Percentiles rank a stretch among this genome's conserved stretches.
These are phyloP conservation scores for Cepaea nemoralis DNA, from an alignment of 1,140 invertebrate species.

Conservation along the genomic window DNA sequence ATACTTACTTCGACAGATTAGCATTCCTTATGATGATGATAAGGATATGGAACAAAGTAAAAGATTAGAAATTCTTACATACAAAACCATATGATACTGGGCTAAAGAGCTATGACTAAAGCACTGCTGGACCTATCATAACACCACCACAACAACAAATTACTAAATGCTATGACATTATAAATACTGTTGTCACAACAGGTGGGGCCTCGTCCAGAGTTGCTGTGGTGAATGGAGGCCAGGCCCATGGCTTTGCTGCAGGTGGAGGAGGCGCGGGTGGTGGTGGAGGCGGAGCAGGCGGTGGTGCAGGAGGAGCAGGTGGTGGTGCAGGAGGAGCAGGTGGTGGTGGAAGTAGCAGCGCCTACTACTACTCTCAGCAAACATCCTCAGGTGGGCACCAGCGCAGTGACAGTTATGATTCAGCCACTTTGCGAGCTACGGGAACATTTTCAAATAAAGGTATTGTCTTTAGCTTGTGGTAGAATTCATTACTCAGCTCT, in stretches of 20 bases:
- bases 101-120: too few relatives aligned
- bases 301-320: background rate
- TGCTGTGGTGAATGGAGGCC: background rate
- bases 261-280: background rate
- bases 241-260: background rate
- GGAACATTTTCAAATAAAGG: conserved; percentile 62
- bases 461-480: too few relatives aligned
- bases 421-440: conserved; percentile 56
- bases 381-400: conserved; percentile 26
- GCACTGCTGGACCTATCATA: too few relatives aligned
- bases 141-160: too few relatives aligned
- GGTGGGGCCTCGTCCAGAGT: background rate
- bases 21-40: too few relatives aligned
- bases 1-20: too few relatives aligned
- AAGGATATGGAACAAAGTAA: too few relatives aligned
- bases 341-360: background rate
- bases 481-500: too few relatives aligned
- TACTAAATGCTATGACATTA: too few relatives aligned
- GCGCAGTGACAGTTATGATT: conserved; percentile 49
- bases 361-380: conserved; percentile 35
- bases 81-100: too few relatives aligned
- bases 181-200: background rate
- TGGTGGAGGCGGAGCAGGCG: background rate
- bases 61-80: too few relatives aligned
- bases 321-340: background rate